phyloP scores from a whole-genome alignment of 2,888 invertebrate genomes.

The Drosophila demipolita region DNA sequence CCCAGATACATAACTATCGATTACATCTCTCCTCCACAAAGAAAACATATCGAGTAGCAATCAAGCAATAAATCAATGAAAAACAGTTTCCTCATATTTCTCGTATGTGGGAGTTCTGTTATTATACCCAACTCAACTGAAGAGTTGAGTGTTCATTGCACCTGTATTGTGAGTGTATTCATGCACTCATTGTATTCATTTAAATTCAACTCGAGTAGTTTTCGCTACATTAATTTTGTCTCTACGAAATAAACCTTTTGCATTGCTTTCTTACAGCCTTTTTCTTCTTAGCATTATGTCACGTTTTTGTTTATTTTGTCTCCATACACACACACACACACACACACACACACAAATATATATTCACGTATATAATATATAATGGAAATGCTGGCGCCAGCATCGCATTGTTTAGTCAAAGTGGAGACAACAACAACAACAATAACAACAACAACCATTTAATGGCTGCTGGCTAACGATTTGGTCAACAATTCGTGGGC shows the following conservation, averaged over 20 bases:
- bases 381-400: slow-evolving; percentile 67
- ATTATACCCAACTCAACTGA: not conserved
- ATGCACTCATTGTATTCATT: slow-evolving; percentile 6
- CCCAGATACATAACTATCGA: slow-evolving; percentile 3
- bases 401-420: slow-evolving; percentile 34
- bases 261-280: slow-evolving; percentile 4
- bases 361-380: not conserved
- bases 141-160: not conserved
- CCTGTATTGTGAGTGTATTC: slow-evolving; percentile 3
- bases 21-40: not conserved
- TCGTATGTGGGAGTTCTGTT: slow-evolving; percentile 1
- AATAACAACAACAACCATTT: slow-evolving; percentile 26
- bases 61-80: slow-evolving; percentile 7
- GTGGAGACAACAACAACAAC: slow-evolving; percentile 14
- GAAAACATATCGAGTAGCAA: not conserved
- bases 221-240: not conserved
- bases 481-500: slow-evolving; percentile 45
- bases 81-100: not conserved
- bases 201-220: slow-evolving; percentile 8
- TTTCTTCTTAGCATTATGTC: slow-evolving; percentile 54
- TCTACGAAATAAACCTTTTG: not conserved
- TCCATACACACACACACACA: not conserved
- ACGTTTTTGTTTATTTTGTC: slow-evolving; percentile 40
- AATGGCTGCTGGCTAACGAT: slow-evolving; percentile 40
- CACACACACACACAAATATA: not conserved